Percentiles rank a stretch among this genome's conserved stretches.
phyloP scores from a whole-genome alignment of 2,888 invertebrate genomes.

The Chrysotoxum bicinctum region DNA sequence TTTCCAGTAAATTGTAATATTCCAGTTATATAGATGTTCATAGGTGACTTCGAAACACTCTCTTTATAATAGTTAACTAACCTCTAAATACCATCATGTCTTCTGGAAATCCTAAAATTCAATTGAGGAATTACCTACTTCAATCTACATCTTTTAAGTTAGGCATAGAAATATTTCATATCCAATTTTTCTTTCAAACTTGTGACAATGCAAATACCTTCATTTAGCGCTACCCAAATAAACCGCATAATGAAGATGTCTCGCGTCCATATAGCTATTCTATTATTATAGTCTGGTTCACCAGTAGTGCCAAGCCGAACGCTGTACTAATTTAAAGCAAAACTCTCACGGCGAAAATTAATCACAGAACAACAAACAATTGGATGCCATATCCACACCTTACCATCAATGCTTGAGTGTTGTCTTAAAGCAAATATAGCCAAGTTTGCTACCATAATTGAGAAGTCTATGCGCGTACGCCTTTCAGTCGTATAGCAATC shows the following conservation, averaged over 20 bases:
- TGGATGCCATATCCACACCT: conserved; percentile 66
- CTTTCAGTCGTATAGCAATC: conserved; percentile 68
- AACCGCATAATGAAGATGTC: conserved; percentile 38
- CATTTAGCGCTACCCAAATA: conserved; percentile 20
- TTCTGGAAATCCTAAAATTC: neutral
- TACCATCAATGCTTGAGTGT: conserved; percentile 3
- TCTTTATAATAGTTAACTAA: neutral
- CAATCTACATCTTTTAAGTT: neutral
- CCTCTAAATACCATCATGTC: conserved; percentile 6
- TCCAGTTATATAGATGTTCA: no score
- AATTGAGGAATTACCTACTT: conserved; percentile 6
- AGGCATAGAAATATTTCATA: conserved; percentile 6
- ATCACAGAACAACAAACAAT: conserved; percentile 69
- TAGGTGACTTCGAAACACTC: neutral
- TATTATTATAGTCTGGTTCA: conserved; percentile 1
- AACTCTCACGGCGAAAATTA: conserved; percentile 71
- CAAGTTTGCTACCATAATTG: conserved; percentile 46
- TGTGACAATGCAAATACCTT: conserved; percentile 18
- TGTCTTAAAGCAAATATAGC: conserved; percentile 28
- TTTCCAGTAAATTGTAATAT: neutral
- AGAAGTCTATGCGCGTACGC: conserved; percentile 66
- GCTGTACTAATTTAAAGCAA: conserved; percentile 68
- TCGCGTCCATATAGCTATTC: conserved; percentile 20
- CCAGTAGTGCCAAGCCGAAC: conserved; percentile 55
- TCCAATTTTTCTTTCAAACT: conserved; percentile 5